Evolutionary conservation across 2,113 vertebrate genomes (phyloP).

Genomic region (Amphiprion ocellaris): DNA sequence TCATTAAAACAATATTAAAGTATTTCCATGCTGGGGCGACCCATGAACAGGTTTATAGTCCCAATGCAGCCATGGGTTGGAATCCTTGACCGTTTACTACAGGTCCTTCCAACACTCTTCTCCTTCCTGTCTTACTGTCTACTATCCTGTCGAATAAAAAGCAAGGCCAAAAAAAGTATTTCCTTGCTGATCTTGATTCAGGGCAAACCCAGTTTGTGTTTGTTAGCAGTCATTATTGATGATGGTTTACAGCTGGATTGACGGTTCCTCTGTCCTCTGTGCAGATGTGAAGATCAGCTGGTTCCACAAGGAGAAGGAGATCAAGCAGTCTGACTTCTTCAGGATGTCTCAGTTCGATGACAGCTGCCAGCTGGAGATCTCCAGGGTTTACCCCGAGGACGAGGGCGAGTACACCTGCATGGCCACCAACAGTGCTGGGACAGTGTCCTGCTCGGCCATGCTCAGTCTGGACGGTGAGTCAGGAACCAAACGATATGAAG

Average conservation of each 20-base stretch:
- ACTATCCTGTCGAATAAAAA: no score
- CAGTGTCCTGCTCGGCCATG: conserved; percentile 91
- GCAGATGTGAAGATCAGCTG: conserved; percentile 94
- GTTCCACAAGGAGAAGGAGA: conserved; percentile 94
- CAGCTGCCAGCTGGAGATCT: conserved; percentile 94
- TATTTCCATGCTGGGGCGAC: no score
- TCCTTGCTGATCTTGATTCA: no score
- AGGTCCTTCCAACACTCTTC: no score
- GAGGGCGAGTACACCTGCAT: conserved; percentile 92
- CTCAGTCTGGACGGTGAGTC: conserved; percentile 91
- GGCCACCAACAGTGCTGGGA: conserved; percentile 91
- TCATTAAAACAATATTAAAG: no score
- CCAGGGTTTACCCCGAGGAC: conserved; percentile 93
- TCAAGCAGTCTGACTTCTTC: conserved; percentile 95
- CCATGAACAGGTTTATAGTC: no score
- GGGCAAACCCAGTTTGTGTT: neutral
- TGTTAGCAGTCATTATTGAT: neutral
- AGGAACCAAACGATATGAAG: no score
- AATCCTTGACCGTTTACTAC: no score
- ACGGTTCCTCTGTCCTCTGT: neutral
- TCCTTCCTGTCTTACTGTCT: no score
- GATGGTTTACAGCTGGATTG: no score
- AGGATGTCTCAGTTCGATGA: conserved; percentile 98
- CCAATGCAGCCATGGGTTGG: no score
- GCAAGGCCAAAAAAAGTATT: no score